phyloP scores from a whole-genome alignment of 2,113 vertebrate genomes.

The Orthonyx spaldingii region DNA sequence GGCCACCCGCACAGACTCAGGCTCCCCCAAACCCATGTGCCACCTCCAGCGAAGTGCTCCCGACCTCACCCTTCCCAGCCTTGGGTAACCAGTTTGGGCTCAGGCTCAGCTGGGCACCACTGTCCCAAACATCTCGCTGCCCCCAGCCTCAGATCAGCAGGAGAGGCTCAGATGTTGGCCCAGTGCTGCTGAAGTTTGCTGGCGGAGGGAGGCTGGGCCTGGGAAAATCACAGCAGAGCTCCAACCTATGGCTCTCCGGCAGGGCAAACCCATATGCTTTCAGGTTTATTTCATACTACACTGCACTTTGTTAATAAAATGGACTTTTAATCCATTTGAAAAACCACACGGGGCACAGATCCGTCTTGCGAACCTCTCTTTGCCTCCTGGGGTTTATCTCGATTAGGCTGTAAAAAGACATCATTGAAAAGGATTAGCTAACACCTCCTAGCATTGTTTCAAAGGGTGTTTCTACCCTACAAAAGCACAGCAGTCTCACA shows the following conservation, averaged over 20 bases:
- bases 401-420: slow-evolving; percentile 60
- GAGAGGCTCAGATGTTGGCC: neutral
- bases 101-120: neutral
- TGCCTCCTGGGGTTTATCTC: slow-evolving; percentile 60
- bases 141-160: neutral
- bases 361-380: slow-evolving; percentile 25
- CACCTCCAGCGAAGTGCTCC: neutral
- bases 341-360: slow-evolving; percentile 57
- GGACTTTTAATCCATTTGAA: slow-evolving; percentile 54
- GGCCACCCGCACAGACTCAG: neutral
- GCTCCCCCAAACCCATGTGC: neutral
- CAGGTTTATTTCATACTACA: slow-evolving; percentile 62
- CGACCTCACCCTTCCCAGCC: neutral
- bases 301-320: slow-evolving; percentile 60
- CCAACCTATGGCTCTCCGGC: neutral
- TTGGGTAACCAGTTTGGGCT: neutral
- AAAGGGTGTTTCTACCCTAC: neutral
- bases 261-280: neutral
- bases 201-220: neutral
- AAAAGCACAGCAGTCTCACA: neutral
- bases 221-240: neutral
- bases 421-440: slow-evolving; percentile 44
- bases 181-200: neutral
- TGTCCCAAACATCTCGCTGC: neutral
- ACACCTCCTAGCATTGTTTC: slow-evolving; percentile 1